Percentiles rank a stretch among this genome's conserved stretches.
These are phyloP conservation scores for Cariama cristata DNA, from an alignment of 2,113 vertebrate species.

Conservation along the genomic window DNA sequence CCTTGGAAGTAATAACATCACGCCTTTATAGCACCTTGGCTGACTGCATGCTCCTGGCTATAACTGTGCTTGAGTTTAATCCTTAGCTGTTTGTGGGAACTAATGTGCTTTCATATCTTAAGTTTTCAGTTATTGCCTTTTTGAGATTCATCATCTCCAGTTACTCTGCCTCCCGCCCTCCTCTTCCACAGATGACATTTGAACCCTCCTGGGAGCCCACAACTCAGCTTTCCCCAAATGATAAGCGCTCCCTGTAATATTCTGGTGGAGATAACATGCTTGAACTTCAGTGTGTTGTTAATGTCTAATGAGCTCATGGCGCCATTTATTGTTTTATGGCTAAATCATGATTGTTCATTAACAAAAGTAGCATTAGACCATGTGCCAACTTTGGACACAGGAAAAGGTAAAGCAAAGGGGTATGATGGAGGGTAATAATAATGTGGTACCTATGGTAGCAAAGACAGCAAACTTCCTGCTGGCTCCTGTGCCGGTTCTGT, in stretches of 20 bases:
- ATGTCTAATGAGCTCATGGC: slow-evolving; percentile 34
- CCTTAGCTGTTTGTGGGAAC: slow-evolving; percentile 60
- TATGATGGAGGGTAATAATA: not conserved
- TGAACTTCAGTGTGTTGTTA: slow-evolving; percentile 8
- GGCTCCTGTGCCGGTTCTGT: not conserved
- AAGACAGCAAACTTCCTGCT: not conserved
- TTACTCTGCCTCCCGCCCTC: not conserved
- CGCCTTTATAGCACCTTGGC: slow-evolving; percentile 72
- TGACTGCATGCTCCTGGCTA: slow-evolving; percentile 19
- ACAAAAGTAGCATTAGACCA: not conserved
- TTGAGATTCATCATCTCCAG: slow-evolving; percentile 31
- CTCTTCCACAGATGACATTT: not conserved
- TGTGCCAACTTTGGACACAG: not conserved
- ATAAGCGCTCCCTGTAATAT: not conserved
- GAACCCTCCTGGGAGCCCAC: not conserved
- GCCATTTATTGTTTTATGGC: not conserved
- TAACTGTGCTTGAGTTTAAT: slow-evolving; percentile 54
- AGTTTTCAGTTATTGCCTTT: slow-evolving; percentile 41
- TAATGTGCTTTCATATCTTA: slow-evolving; percentile 68
- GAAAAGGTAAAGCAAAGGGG: not conserved
- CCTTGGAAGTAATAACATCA: slow-evolving; percentile 77
- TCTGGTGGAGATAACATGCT: not conserved
- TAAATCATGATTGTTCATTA: slow-evolving; percentile 51
- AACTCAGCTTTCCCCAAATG: not conserved
- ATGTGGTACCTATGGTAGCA: not conserved